Base-by-base conservation (phyloP, 2,888 invertebrate species). In the Tetragonisca angustula region DNA sequence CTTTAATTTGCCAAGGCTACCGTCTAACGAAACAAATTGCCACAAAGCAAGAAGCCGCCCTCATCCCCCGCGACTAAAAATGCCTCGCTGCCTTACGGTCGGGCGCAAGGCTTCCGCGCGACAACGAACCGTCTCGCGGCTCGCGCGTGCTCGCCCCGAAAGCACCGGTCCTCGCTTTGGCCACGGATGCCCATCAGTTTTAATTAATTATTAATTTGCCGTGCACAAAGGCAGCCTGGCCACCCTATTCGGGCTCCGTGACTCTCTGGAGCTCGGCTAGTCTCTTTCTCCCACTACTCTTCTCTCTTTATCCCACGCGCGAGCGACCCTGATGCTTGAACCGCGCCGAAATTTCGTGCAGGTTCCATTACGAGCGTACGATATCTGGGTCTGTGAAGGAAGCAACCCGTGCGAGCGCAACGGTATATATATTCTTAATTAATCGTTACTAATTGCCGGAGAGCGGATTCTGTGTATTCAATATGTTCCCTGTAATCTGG, bases 131-230 rank as follows among this genome's bases (percentile, higher is more conserved):
- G 32, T 24, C 24, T 4, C 52, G 6, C 5, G 15, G 36, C 49
- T 11, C 6, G 43, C 32, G 43, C 32, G 68, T 59, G 56, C 24
- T 67, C n/a, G 2, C 50, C 71, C 50, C 71, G 64, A 61, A 52
- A 54, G 62, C 43, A 13, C 13, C 27, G n/a, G 43, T 52, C 56
- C 32, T 19, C 27, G 21, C 54, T 56, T 64, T 50, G 72, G 32
- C 32, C 65, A 43, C 52, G 72, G 73, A 69, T 61, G 81, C 78
- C 87, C 91, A 92, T 91, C 91, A 91, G 89, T 92, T 92, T 92
- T 91, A 92, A 91, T 92, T 92, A 90, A 92, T 91, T 89, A 91
- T 90, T 91, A 90, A 92, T 92, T 91, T 86, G 76, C 85, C 24
- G 27, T 5, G 83, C 85, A 90, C 90, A 92, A 92, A 91, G 85